Evolutionary conservation across 1,140 invertebrate genomes (phyloP), one percentile per base, ranked within the genome.

Genomic region (Drosophila leontia): DNA sequence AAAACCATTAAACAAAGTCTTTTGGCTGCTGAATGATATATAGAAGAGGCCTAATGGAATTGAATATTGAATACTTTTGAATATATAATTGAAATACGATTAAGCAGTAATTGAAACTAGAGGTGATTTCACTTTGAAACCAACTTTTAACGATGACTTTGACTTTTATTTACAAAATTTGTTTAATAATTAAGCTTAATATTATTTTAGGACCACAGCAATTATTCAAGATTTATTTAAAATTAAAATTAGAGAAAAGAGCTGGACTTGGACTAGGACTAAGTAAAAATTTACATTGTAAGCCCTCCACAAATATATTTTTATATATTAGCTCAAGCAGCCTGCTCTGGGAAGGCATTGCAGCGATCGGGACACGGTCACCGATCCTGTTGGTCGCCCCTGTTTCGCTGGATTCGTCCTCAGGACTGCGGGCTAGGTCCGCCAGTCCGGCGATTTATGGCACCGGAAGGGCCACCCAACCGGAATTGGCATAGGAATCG

Each of bases 401-500:
- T 72, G 62, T 76, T 69, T 23, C 47, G 45, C 39, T 64, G 35
- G 39, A 11, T 32, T 13, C 15, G 15, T n/a, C 15, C n/a, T 74
- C 61, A 80, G 61, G 71, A 50, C 45, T 23, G 7, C 44, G 34
- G 15, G 55, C 53, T 68, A 32, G 63, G 17, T n/a, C n/a, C n/a
- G n/a, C 58, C 58, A 74, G 58, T 57, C 59, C 44, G 15, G 37
- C 70, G 70, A 88, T 88, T 88, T 88, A 88, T 88, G 60, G 80
- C 84, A 75, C 84, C 84, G 84, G 84, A 88, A 75, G 78, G 84
- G 80, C 71, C 74, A 63, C 67, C 69, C 44, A 23, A 50, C 26
- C 37, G 39, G 57, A 44, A 82, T 87, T 87, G 87, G 77, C 84
- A 87, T 87, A 74, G 57, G 72, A 82, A 82, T 87, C 67, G 84